Evolutionary conservation across 2,113 vertebrate species (phyloP).

Genomic region (Cyprinus carpio): DNA sequence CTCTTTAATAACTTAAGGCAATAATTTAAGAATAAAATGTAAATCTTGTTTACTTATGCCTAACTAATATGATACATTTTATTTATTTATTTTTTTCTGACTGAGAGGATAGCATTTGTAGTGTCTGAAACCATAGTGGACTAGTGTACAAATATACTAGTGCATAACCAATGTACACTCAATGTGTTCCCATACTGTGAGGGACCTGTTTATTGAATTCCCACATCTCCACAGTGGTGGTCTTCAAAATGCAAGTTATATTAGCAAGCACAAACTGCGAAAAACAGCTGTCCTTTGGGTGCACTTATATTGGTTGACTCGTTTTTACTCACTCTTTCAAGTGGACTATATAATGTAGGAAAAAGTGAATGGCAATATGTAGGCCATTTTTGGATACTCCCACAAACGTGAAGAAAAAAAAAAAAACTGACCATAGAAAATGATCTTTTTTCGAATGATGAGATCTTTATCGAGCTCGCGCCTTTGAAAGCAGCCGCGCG

Average conservation of each 20-base stretch:
- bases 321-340: neutral
- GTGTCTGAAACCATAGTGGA: neutral
- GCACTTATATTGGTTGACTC: neutral
- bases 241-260: neutral
- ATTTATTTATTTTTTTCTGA: neutral
- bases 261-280: neutral
- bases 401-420: neutral
- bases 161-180: neutral
- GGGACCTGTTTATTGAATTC: neutral
- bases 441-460: too few species aligned
- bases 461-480: slow-evolving; percentile 32
- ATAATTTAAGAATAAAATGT: neutral
- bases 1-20: neutral
- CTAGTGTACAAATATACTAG: neutral
- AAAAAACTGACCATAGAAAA: neutral
- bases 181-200: neutral
- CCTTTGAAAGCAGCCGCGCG: slow-evolving; percentile 26
- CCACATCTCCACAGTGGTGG: neutral
- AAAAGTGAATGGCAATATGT: neutral
- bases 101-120: neutral
- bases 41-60: neutral
- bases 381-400: neutral
- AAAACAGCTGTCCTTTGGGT: neutral
- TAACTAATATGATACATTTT: neutral
- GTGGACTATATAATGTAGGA: neutral